Evolutionary conservation across 2,113 vertebrate genomes (phyloP), one percentile per base, ranked within the genome.

Genomic region (Amblyornis subalaris): DNA sequence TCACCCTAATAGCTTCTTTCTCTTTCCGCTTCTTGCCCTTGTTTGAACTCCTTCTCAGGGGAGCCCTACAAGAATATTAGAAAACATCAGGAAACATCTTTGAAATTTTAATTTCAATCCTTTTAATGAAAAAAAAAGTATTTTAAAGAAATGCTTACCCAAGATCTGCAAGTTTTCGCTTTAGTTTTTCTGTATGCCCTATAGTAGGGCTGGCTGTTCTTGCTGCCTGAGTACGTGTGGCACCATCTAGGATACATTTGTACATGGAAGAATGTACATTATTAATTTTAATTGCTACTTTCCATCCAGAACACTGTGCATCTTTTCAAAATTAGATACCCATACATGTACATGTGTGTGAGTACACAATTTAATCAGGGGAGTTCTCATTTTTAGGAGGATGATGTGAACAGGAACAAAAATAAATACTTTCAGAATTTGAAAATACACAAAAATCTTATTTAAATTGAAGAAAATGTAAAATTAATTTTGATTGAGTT

Each of bases 21-120:
- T 98, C 97, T 82, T 97, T 98, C 95, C 97, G 93, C 95, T 98
- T 98, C 97, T 98, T 98, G 84, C 96, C 96, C 90, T 97, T 98
- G 94, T 72, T 97, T 77, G 97, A 96, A 96, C 86, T 98, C 92
- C 97, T 98, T 95, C 96, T 97, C 94, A 98, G 94, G 50, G 97
- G 98, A 69, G 96, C 97, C 96, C 98, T 98, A 81, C 3, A 96
- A 96, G 9, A 71, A 93, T 16, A 96, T 72, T 58, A 92, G n/a
- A 94, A 85, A 60, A 85, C 85, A 80, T 88, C 51, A 96, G 36
- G 42, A 66, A 73, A 84, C 4, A 80, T 57, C 24, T 76, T 51
- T 24, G n/a, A 78, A 90, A 88, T 70, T 62, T 78, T 40, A 75
- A n/a, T 91, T 79, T 78, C 36, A 57, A 51, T 38, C 12, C 21